A percentile compares a stretch with the other conserved stretches of the same genome.
phyloP scores from a whole-genome alignment of 1,140 invertebrate species.

The Muscidifurax raptorellus region DNA sequence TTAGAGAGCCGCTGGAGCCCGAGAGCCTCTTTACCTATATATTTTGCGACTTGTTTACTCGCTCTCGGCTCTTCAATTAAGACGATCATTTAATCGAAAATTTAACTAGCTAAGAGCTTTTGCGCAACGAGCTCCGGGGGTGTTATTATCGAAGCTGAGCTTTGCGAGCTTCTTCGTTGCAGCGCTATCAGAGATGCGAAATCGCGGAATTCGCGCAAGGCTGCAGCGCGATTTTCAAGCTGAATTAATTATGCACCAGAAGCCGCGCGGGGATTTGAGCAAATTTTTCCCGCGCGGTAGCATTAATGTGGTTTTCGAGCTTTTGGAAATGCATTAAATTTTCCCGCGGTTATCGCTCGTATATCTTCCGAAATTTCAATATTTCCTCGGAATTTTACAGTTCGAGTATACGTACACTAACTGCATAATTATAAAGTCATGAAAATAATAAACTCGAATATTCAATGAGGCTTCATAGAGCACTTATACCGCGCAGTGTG shows the following conservation, averaged over 20 bases:
- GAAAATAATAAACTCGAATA: too few relatives aligned
- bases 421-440: too few relatives aligned
- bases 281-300: not conserved
- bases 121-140: not conserved
- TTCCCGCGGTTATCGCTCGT: too few relatives aligned
- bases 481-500: too few relatives aligned
- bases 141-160: not conserved
- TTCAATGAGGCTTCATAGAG: too few relatives aligned
- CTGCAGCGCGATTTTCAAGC: not conserved
- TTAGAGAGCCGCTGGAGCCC: not conserved
- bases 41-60: constrained; percentile 25
- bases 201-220: not conserved
- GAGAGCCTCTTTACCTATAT: constrained; percentile 23
- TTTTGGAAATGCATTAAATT: too few relatives aligned
- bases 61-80: not conserved
- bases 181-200: not conserved
- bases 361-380: too few relatives aligned
- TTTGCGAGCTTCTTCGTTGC: not conserved
- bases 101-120: constrained; percentile 11
- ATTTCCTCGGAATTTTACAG: too few relatives aligned
- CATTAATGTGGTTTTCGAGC: not conserved
- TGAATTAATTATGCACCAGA: not conserved
- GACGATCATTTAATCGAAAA: constrained; percentile 15
- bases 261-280: not conserved
- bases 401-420: too few relatives aligned